Conservation (phyloP, 1,140 invertebrate genomes). For the Bilobella aurantiaca region DNA sequence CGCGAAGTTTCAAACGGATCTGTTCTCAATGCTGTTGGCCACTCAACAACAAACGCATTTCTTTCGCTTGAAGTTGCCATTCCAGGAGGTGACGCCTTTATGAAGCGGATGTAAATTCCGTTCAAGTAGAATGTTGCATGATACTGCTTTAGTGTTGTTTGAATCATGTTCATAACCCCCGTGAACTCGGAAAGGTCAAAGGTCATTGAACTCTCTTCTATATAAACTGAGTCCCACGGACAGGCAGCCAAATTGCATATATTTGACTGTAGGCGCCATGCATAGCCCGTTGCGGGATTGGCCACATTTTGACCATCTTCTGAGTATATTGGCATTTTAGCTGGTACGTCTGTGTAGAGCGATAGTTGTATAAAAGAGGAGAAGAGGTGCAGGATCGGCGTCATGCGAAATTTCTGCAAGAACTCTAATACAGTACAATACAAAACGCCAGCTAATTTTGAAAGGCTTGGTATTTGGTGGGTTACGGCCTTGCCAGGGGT, state of each 20-base stretch:
- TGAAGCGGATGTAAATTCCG: slow-evolving; percentile 26
- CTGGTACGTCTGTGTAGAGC: slow-evolving; percentile 12
- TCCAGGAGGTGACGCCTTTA: background rate
- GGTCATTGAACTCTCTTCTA: slow-evolving; percentile 19
- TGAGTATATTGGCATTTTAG: slow-evolving; percentile 18
- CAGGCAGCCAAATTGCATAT: slow-evolving; percentile 11
- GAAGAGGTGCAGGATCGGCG: background rate
- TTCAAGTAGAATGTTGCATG: slow-evolving; percentile 13
- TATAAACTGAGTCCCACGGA: slow-evolving; percentile 17
- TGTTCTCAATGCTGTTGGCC: slow-evolving; percentile 12
- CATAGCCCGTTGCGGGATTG: slow-evolving; percentile 24
- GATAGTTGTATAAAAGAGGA: slow-evolving; percentile 9
- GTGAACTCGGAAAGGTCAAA: slow-evolving; percentile 13
- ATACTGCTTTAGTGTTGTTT: slow-evolving; percentile 11
- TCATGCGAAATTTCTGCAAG: background rate
- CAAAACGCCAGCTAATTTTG: no score
- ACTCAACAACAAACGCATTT: slow-evolving; percentile 16
- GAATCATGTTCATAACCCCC: slow-evolving; percentile 7
- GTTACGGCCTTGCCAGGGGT: no score
- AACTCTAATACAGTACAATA: slow-evolving; percentile 14
- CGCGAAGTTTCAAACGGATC: slow-evolving; percentile 15
- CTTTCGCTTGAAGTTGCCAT: slow-evolving; percentile 21
- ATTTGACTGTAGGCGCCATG: slow-evolving; percentile 8
- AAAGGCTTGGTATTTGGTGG: no score
- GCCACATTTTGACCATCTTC: slow-evolving; percentile 4